These are phyloP conservation scores for Synanthedon formicaeformis DNA, from an alignment of 2,888 invertebrate genomes.

Conservation along the genomic window DNA sequence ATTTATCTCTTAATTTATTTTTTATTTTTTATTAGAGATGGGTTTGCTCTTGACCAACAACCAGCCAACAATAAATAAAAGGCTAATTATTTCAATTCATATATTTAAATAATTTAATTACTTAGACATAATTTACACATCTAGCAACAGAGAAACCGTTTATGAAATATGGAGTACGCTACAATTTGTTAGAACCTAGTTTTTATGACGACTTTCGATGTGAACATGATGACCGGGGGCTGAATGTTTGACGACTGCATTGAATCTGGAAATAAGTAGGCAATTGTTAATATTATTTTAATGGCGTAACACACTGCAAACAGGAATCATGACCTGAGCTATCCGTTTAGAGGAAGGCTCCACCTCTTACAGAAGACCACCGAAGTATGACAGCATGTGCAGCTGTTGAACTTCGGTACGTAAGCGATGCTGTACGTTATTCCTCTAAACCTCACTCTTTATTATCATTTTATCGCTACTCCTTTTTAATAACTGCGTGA, in stretches of 20 bases:
- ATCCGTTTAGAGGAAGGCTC: no score
- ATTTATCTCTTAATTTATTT: neutral
- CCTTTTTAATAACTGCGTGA: neutral
- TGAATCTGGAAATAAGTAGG: slow-evolving; percentile 52
- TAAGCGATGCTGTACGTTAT: no score
- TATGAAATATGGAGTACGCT: slow-evolving; percentile 16
- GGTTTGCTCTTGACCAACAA: no score
- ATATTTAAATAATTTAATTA: slow-evolving; percentile 10
- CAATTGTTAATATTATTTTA: neutral
- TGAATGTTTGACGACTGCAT: slow-evolving; percentile 70
- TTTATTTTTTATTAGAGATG: no score
- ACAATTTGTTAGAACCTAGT: slow-evolving; percentile 16
- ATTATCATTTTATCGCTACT: neutral
- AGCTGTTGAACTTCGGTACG: no score
- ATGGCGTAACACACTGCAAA: no score
- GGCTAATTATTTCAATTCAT: neutral
- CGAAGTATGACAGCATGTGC: no score
- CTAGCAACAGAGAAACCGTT: slow-evolving; percentile 35
- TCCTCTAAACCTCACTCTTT: no score
- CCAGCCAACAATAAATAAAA: neutral
- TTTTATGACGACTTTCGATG: slow-evolving; percentile 46
- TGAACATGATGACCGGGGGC: slow-evolving; percentile 55
- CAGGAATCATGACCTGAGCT: no score
- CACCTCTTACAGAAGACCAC: no score
- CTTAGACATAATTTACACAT: slow-evolving; percentile 37